Conservation (phyloP, 2,797 vertebrate genomes). For the Malurus leucopterus region DNA sequence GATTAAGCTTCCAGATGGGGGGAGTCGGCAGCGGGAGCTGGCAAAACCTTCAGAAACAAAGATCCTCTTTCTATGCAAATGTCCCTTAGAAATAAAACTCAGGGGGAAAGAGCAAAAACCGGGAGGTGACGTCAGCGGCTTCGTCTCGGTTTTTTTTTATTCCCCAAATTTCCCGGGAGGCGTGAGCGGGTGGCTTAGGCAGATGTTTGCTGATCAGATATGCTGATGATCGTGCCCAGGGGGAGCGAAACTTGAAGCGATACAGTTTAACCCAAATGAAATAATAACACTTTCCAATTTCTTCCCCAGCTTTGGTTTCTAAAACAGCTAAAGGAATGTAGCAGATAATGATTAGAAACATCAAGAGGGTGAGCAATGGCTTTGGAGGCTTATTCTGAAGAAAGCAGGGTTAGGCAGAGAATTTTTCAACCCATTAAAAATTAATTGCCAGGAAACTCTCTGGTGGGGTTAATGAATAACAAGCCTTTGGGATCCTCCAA, state of each 20-base stretch:
- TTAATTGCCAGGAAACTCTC: conserved; percentile 34
- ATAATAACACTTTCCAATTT: conserved; percentile 50
- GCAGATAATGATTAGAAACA: conserved; percentile 38
- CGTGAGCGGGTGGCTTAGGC: conserved; percentile 19
- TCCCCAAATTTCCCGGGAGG: conserved; percentile 16
- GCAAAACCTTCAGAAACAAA: conserved; percentile 22
- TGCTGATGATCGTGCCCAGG: conserved; percentile 35
- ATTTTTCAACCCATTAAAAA: conserved; percentile 33
- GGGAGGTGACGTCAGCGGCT: background rate
- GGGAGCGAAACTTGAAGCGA: conserved; percentile 7
- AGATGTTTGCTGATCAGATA: conserved; percentile 54
- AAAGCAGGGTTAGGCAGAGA: background rate
- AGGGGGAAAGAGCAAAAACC: background rate
- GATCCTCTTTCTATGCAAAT: conserved; percentile 52
- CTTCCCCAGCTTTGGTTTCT: conserved; percentile 27
- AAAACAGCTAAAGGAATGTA: background rate
- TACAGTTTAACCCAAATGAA: conserved; percentile 55
- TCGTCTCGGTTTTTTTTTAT: background rate
- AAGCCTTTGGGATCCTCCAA: background rate
- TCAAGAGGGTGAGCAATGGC: background rate
- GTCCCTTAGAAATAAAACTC: conserved; percentile 42
- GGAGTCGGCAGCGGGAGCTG: background rate
- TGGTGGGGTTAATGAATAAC: conserved; percentile 7
- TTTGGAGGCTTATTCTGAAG: conserved; percentile 1
- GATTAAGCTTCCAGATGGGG: conserved; percentile 14